Evolutionary conservation across 2,888 invertebrate genomes (phyloP).

Genomic region (Cephus nigrinus): DNA sequence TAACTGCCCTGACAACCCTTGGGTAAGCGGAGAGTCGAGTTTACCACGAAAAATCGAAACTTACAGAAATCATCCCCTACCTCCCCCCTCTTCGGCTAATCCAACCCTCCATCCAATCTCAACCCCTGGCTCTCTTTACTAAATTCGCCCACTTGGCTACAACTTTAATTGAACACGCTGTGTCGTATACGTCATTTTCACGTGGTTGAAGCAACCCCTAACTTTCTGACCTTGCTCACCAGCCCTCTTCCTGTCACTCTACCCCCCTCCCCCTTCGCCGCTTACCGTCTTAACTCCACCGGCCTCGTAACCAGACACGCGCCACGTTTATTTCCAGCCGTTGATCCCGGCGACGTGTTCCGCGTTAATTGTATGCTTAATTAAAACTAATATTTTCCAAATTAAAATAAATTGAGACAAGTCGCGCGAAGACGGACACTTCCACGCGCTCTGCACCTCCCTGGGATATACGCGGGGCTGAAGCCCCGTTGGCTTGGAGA

Average conservation of each 20-base stretch:
- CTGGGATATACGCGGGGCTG: not conserved
- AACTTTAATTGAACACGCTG: not conserved
- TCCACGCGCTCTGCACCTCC: not conserved
- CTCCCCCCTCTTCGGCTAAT: not conserved
- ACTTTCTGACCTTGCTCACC: not conserved
- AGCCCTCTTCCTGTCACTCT: not conserved
- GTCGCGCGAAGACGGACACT: not conserved
- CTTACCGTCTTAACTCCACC: not conserved
- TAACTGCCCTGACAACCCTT: not conserved
- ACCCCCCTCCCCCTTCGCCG: no score
- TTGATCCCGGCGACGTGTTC: slow-evolving; percentile 20
- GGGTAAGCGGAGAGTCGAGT: not conserved
- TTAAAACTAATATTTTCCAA: slow-evolving; percentile 44
- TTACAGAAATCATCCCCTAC: not conserved
- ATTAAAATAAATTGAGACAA: slow-evolving; percentile 43
- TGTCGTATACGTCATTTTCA: not conserved
- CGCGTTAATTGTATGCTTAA: slow-evolving; percentile 41
- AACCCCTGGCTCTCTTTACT: not conserved
- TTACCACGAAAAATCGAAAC: not conserved
- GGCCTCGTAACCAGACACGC: not conserved
- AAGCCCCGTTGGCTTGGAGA: not conserved
- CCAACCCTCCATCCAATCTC: not conserved
- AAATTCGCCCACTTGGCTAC: not conserved
- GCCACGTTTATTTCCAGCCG: not conserved
- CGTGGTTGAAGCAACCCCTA: not conserved